Evolutionary conservation across 2,888 invertebrate genomes (phyloP), one percentile per base, ranked within the genome.

Genomic region (Villa cingulata): DNA sequence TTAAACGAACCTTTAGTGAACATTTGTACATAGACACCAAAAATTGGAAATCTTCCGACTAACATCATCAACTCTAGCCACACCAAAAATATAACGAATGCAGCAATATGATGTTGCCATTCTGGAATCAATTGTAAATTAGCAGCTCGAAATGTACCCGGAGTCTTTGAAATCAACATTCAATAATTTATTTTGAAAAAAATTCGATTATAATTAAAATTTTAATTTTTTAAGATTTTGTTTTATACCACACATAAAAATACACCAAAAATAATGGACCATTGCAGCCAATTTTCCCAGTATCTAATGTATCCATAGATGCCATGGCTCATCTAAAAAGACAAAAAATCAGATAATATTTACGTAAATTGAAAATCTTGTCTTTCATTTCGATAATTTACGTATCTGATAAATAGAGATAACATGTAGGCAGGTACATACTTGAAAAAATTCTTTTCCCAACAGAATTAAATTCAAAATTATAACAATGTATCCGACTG

Each of bases 11-110:
- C 80, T 58, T 82, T 84, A 2, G 86, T 85, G 63, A 88, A 87
- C 86, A 89, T 88, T 69, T 88, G 87, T 19, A 89, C 82, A 61
- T 88, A 88, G 3, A 88, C 71, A 1, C 88, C 88, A 57, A 88
- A 88, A 55, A 83, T 83, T 34, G 88, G 89, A 65, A 89, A 88
- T 48, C 88, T 72, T 19, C 87, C 88, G 16, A 89, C 81, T 23
- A 88, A 77, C 77, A 87, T 82, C 85, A 89, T 86, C 16, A 87
- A 68, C 61, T 89, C 86, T 9, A 86, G 64, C 88, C 88, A 89
- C 37, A 84, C 81, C 45, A 87, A 70, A 51, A 88, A 79, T 58
- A 88, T 81, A 1, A 85, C 83, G 16, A 85, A 69, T 12, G 86
- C 87, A 1, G 86, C 87, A 1, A 83, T 73, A 58, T 87, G 86